A percentile compares a stretch with the other conserved stretches of the same genome.
Evolutionary conservation across 1,140 invertebrate species (phyloP).

Genomic region (Atta colombica): DNA sequence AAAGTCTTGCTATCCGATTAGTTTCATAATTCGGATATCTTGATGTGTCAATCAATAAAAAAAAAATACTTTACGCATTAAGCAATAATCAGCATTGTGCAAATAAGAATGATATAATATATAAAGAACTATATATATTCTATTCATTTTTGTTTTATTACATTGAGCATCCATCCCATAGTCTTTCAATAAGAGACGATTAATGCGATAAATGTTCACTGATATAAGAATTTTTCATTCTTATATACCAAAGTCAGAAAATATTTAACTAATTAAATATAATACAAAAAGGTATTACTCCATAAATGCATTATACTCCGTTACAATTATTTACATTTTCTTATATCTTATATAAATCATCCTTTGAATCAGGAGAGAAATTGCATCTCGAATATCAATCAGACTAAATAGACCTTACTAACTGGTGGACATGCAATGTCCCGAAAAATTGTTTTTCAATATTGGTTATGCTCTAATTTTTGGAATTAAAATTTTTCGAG

Average conservation of each 20-base stretch:
- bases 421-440: too few relatives aligned
- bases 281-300: slow-evolving; percentile 66
- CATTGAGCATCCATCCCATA: neutral
- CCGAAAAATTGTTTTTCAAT: too few relatives aligned
- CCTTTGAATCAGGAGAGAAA: neutral
- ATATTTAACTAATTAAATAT: slow-evolving; percentile 48
- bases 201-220: slow-evolving; percentile 8
- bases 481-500: too few relatives aligned
- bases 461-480: too few relatives aligned
- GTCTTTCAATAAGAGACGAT: slow-evolving; percentile 14
- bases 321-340: slow-evolving; percentile 67
- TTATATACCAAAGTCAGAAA: slow-evolving; percentile 10
- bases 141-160: slow-evolving; percentile 54
- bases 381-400: too few relatives aligned
- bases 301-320: neutral
- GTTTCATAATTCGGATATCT: slow-evolving; percentile 79
- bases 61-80: slow-evolving; percentile 74
- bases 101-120: slow-evolving; percentile 72
- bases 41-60: slow-evolving; percentile 79
- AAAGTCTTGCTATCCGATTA: slow-evolving; percentile 63
- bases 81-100: slow-evolving; percentile 82
- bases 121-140: slow-evolving; percentile 72
- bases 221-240: slow-evolving; percentile 63
- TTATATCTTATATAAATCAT: neutral
- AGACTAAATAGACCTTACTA: neutral